Conservation (phyloP, 2,888 invertebrate genomes). For the Cryptocephalus primarius region DNA sequence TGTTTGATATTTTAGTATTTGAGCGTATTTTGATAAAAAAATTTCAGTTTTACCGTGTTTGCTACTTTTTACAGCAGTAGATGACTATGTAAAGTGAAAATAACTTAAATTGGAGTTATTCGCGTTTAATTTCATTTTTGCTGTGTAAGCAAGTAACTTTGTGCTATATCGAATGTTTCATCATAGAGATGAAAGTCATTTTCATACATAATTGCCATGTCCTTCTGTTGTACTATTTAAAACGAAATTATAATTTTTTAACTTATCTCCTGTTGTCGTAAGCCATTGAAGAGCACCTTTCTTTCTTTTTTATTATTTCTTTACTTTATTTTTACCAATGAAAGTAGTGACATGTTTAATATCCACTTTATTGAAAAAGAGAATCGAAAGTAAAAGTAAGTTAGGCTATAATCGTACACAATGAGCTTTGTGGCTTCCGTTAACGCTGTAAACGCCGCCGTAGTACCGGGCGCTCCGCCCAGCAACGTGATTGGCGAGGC, state of each 20-base stretch:
- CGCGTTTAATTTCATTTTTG: too few species aligned
- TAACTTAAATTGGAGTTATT: too few species aligned
- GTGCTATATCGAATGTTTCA: too few species aligned
- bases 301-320: slow-evolving; percentile 14
- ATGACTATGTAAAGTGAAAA: too few species aligned
- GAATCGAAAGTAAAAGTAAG: slow-evolving; percentile 12
- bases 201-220: too few species aligned
- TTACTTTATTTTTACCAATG: slow-evolving; percentile 35
- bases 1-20: neutral
- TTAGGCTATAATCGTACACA: slow-evolving; percentile 23
- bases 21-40: neutral
- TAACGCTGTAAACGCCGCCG: slow-evolving; percentile 23
- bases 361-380: slow-evolving; percentile 22
- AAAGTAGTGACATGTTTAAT: slow-evolving; percentile 40
- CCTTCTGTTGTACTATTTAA: too few species aligned
- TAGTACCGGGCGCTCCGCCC: slow-evolving; percentile 95
- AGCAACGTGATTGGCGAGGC: slow-evolving; percentile 85
- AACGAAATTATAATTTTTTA: too few species aligned
- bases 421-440: neutral
- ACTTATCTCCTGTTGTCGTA: too few species aligned
- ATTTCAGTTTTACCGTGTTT: too few species aligned
- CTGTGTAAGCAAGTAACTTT: too few species aligned
- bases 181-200: too few species aligned
- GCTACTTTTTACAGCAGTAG: too few species aligned
- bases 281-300: slow-evolving; percentile 26